Percentiles rank a stretch among this genome's conserved stretches.
phyloP scores from a whole-genome alignment of 2,888 invertebrate genomes.

The Imbricaverruca yamaguchii region DNA sequence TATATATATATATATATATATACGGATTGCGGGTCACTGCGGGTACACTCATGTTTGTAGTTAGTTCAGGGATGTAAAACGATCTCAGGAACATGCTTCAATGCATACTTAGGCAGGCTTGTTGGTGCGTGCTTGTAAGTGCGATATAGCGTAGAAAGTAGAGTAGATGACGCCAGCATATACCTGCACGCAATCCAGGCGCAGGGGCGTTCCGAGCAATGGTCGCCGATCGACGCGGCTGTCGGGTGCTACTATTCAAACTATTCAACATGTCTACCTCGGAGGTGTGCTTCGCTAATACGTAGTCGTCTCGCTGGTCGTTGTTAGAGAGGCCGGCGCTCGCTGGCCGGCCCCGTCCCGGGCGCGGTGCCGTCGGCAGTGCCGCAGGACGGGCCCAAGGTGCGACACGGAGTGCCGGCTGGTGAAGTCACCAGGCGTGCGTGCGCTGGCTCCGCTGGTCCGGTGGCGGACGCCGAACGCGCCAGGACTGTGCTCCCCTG shows the following conservation, averaged over 20 bases:
- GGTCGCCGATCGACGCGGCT: background rate
- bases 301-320: too few species aligned
- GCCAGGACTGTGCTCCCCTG: too few species aligned
- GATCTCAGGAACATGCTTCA: background rate
- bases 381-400: background rate
- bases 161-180: background rate
- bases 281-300: too few species aligned
- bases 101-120: background rate
- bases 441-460: background rate
- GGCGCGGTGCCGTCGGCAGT: background rate
- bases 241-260: too few species aligned
- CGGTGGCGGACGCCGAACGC: too few species aligned
- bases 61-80: background rate
- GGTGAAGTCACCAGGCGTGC: background rate
- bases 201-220: background rate
- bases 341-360: background rate
- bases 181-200: background rate
- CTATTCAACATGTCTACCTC: slow-evolving; percentile 18
- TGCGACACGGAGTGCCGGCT: background rate
- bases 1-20: too few species aligned
- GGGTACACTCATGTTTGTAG: too few species aligned
- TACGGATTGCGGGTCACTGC: too few species aligned
- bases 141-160: background rate
- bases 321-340: background rate
- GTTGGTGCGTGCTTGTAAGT: background rate